phyloP scores from a whole-genome alignment of 2,888 invertebrate species.

The Drosophila phalerata region DNA sequence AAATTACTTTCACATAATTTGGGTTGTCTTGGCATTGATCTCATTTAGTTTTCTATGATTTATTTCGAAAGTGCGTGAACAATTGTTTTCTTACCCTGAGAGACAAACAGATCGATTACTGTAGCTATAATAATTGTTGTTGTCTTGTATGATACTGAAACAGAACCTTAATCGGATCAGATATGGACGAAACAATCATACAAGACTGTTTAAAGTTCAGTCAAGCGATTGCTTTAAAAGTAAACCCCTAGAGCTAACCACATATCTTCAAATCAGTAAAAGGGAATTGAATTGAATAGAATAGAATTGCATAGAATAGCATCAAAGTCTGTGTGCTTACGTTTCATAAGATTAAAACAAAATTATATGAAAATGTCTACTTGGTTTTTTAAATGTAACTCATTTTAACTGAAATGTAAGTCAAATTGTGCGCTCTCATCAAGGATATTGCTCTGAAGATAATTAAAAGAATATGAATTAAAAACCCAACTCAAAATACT shows the following conservation, averaged over 20 bases:
- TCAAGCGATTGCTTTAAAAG: slow-evolving; percentile 25
- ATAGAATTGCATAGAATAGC: too few species aligned
- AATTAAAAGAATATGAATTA: slow-evolving; percentile 30
- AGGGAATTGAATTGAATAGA: too few species aligned
- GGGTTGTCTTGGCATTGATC: slow-evolving; percentile 34
- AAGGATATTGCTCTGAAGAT: neutral
- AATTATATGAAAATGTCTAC: too few species aligned
- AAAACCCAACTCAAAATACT: slow-evolving; percentile 7
- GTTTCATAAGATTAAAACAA: neutral
- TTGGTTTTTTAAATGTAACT: too few species aligned
- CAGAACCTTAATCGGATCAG: slow-evolving; percentile 48
- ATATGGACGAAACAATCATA: slow-evolving; percentile 46
- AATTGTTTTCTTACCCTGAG: slow-evolving; percentile 32
- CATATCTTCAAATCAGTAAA: slow-evolving; percentile 6
- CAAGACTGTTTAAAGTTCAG: slow-evolving; percentile 43
- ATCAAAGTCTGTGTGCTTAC: too few species aligned
- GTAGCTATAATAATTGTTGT: slow-evolving; percentile 18
- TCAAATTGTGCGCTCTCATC: neutral
- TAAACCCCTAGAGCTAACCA: slow-evolving; percentile 3
- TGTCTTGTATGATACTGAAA: slow-evolving; percentile 34
- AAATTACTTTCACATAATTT: slow-evolving; percentile 73
- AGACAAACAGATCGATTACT: slow-evolving; percentile 66
- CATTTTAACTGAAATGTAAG: neutral
- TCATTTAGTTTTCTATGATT: slow-evolving; percentile 51
- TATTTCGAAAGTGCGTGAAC: slow-evolving; percentile 56